Evolutionary conservation across 1,140 invertebrate genomes (phyloP).

Genomic region (Neotoxoptera formosana): DNA sequence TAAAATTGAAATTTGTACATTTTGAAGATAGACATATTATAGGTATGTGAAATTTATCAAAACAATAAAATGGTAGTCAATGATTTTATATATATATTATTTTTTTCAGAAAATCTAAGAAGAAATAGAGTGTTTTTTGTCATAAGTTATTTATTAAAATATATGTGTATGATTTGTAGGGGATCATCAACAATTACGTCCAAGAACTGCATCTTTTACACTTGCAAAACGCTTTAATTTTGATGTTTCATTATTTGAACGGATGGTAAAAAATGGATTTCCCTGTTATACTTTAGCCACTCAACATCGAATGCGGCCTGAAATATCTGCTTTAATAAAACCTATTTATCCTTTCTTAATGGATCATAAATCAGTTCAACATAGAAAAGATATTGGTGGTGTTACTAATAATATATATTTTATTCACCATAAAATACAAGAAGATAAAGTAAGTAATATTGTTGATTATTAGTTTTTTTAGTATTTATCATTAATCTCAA

Average conservation of each 20-base stretch:
- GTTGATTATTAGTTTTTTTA: neutral
- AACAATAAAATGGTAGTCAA: neutral
- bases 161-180: neutral
- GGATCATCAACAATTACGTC: conserved; percentile 79
- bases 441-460: conserved; percentile 61
- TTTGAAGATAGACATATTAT: neutral
- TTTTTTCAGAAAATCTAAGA: neutral
- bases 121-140: neutral
- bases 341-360: conserved; percentile 68
- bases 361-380: conserved; percentile 67
- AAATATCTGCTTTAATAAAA: conserved; percentile 71
- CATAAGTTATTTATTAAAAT: neutral
- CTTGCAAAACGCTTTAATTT: conserved; percentile 67
- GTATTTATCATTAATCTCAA: neutral
- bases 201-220: conserved; percentile 69
- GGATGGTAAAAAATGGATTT: conserved; percentile 70
- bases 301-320: conserved; percentile 75
- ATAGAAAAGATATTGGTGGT: conserved; percentile 66
- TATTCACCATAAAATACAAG: conserved; percentile 67
- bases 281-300: conserved; percentile 67
- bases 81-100: neutral
- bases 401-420: conserved; percentile 70
- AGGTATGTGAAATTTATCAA: neutral
- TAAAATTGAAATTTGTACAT: neutral
- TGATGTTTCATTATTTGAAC: conserved; percentile 78